Evolutionary conservation across 2,113 vertebrate species (phyloP), one percentile per base, ranked within the genome.

Genomic region (Oreochromis aureus): DNA sequence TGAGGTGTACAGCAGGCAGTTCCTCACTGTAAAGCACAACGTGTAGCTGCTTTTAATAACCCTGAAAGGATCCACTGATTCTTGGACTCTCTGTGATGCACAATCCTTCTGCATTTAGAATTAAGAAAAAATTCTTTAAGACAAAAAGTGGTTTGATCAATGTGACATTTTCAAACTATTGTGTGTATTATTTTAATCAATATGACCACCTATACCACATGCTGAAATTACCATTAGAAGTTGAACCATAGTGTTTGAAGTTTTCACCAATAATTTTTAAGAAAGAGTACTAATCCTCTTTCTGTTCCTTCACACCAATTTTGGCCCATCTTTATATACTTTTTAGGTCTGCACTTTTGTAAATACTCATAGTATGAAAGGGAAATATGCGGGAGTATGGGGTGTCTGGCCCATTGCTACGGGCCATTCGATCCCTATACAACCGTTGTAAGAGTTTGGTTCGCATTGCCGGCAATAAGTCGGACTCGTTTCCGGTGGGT

Each of bases 121-220:
- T 30, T 44, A 4, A 41, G 36, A 71, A 71, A 71, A 39, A 13
- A 22, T 0, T 0, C 0, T 69, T 71, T 71, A 71, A 44, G 39
- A 71, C 22, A 44, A 27, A 10, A 71, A 71, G 2, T 27, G n/a
- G n/a, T 27, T 71, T 0, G 5, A 71, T 71, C 66, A 71, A 0
- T 71, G 66, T 10, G 39, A 46, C 39, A 48, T 19, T 11, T 30
- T 48, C 16, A 76, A 78, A 51, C 24, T 51, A 76, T 76, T 19
- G 6, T 19, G 24, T 51, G 16, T 0, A 44, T 51, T 5, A 32
- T 76, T 76, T 76, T 24, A 5, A 39, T 66, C 34, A 66, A 39
- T 13, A 66, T 66, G 61, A 39, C 34, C 44, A 76, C 24, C 41
- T 48, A 46, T 11, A 0, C 15, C 22, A 76, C 24, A 48, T 27